phyloP scores from a whole-genome alignment of 2,888 invertebrate species.

The Cryptus viduatorius region DNA sequence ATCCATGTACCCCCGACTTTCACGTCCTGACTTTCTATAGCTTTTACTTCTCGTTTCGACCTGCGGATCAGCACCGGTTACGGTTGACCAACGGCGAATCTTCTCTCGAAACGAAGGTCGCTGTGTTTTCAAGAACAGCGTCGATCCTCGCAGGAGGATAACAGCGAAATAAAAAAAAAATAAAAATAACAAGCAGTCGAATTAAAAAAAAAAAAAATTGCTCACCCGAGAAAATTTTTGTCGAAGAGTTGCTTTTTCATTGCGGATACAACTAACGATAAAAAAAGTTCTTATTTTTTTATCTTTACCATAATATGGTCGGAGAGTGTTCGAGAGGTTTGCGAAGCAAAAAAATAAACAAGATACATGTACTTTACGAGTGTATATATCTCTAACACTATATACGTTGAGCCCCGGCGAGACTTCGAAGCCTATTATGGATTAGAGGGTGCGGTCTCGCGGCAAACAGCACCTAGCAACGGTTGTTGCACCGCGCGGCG shows the following conservation, averaged over 20 bases:
- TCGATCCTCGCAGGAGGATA: neutral
- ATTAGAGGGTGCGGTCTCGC: conserved; percentile 72
- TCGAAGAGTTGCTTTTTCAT: neutral
- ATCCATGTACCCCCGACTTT: conserved; percentile 10
- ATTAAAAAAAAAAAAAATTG: neutral
- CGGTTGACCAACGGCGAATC: conserved; percentile 14
- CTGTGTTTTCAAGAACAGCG: neutral
- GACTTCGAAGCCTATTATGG: conserved; percentile 71
- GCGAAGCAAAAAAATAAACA: conserved; percentile 2
- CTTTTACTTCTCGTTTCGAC: neutral
- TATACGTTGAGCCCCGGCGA: conserved; percentile 41
- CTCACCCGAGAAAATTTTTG: neutral
- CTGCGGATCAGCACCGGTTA: conserved; percentile 15
- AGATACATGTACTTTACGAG: conserved; percentile 5
- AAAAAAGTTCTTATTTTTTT: neutral
- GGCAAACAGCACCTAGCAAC: conserved; percentile 80
- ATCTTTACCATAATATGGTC: too few species aligned
- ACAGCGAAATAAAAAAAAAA: neutral
- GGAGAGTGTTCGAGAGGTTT: neutral
- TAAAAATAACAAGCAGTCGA: neutral
- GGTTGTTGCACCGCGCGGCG: conserved; percentile 70
- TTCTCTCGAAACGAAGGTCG: neutral
- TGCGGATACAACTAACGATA: neutral
- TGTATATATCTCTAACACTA: neutral
- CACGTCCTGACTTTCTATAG: neutral